Conservation (phyloP, 2,888 invertebrate genomes). For the Limnephilus lunatus region DNA sequence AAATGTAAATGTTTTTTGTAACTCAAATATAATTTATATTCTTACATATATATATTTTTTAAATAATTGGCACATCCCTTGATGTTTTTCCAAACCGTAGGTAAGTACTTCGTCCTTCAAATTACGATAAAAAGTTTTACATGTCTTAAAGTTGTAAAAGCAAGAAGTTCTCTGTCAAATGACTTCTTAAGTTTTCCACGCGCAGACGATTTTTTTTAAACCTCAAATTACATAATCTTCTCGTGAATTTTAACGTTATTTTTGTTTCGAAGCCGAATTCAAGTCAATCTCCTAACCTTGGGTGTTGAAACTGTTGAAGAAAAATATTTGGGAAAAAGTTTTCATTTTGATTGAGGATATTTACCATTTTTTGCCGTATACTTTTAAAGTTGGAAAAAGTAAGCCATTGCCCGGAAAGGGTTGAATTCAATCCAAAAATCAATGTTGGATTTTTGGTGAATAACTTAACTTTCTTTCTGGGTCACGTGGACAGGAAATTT, state of each 20-base stretch:
- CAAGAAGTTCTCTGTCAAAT: not conserved
- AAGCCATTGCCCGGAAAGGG: not conserved
- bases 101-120: not conserved
- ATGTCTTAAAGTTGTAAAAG: not conserved
- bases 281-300: not conserved
- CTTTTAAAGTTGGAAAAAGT: not conserved
- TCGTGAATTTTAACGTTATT: not conserved
- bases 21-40: too few relatives aligned
- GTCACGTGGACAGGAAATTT: not conserved
- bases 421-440: not conserved
- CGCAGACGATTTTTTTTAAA: not conserved
- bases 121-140: not conserved
- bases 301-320: not conserved
- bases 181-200: not conserved
- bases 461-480: not conserved
- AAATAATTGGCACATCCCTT: not conserved
- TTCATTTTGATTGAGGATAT: not conserved
- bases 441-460: not conserved
- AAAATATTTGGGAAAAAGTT: not conserved
- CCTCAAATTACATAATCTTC: not conserved
- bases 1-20: too few relatives aligned
- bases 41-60: too few relatives aligned
- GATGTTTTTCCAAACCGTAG: not conserved
- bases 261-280: not conserved
- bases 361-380: not conserved